Base-by-base conservation (phyloP, 2,113 vertebrate genomes). In the Sinocyclocheilus grahami region DNA sequence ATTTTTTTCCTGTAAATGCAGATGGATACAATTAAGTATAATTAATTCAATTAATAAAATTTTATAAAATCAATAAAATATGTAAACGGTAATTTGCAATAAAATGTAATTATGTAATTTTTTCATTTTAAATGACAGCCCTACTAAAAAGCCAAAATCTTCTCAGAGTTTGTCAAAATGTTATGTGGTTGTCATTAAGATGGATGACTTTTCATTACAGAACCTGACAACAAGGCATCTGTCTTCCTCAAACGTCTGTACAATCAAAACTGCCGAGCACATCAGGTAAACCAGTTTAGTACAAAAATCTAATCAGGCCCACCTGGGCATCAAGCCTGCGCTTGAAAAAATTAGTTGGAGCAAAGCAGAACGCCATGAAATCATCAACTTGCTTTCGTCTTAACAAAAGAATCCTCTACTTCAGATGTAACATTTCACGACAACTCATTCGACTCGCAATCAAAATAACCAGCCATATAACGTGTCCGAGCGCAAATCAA, bases 151-250 rank as follows among this genome's bases (percentile, higher is more conserved):
- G 20, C 12, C 58, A 30, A 60, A 42, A 30, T 18, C 10, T 63
- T 37, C 4, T 33, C 20, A 1, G 16, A 74, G 75, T n/a, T 62
- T 39, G 24, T 67, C 27, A 30, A 27, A 5, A 63, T 71, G 60
- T 48, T 11, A 75, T 13, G n/a, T 5, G 37, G 20, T 27, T 67
- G 78, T 33, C 77, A 72, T 83, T 78, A 85, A 76, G 77, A 87
- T 85, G 77, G 53, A 85, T 87, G 60, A 67, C 83, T 53, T 81
- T 74, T 87, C 83, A 87, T 85, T 80, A 67, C 46, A 33, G 24
- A 3, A 42, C 6, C 62, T 65, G 42, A 48, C 81, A 78, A 42
- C 67, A 77, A 58, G 53, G 16, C 83, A 88, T 85, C 78, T 58
- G 71, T 85, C 83, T 85, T 85, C 77, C 74, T 85, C 78, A 85